A percentile compares a stretch with the other conserved stretches of the same genome.
phyloP scores from a whole-genome alignment of 1,140 invertebrate genomes.

The Mizuhopecten yessoensis region DNA sequence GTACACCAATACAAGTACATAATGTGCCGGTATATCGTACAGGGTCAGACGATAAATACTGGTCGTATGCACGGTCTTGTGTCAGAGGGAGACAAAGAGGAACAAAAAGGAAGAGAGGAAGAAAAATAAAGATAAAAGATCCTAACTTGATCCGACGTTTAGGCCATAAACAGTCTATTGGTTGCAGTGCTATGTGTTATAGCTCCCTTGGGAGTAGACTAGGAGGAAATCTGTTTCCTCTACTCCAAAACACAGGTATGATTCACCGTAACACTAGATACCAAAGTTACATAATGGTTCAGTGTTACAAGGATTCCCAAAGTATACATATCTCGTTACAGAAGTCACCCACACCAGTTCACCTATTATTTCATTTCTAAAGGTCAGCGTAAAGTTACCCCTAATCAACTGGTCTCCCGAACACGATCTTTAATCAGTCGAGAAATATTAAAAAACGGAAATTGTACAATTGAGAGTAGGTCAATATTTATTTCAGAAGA shows the following conservation, averaged over 20 bases:
- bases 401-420: neutral
- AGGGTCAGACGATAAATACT: no score
- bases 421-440: slow-evolving; percentile 17
- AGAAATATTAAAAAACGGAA: neutral
- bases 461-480: slow-evolving; percentile 16
- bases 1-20: no score
- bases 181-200: neutral
- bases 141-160: neutral
- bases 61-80: no score
- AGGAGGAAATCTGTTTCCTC: neutral
- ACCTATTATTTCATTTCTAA: neutral
- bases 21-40: no score
- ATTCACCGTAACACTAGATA: neutral
- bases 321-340: neutral
- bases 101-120: neutral
- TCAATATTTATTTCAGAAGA: neutral
- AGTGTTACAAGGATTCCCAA: neutral
- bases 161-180: neutral
- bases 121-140: neutral
- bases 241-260: neutral
- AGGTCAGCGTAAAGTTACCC: neutral
- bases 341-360: neutral
- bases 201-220: neutral
- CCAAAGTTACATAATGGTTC: neutral
- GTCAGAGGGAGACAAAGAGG: neutral